Base-by-base conservation (phyloP, 2,797 vertebrate species). In the Aphelocoma californica region DNA sequence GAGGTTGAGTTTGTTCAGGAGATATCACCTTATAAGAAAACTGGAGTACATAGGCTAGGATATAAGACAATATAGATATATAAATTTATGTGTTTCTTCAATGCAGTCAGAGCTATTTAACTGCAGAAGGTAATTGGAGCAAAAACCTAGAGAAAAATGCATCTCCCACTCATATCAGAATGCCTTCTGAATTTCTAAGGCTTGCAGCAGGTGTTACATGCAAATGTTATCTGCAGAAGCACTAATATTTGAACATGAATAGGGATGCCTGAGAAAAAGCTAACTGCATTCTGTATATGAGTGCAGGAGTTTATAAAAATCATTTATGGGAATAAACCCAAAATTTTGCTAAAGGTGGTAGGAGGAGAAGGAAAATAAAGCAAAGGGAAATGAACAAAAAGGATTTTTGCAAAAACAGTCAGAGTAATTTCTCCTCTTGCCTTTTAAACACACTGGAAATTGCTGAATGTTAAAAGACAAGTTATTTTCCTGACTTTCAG, bases 241-340 rank as follows among this genome's bases (percentile, higher is more conserved):
- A 61, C 77, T 87, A 96, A 94, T 97, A 94, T 81, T 95, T 94
- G 88, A 90, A 71, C 65, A 81, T 86, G 72, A 95, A 94, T 96
- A 93, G n/a, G 60, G 50, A 86, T 73, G 25, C 28, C 75, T 78
- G 34, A 81, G 42, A 47, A 42, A 86, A 93, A 90, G 42, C 45
- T 78, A 66, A 86, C 34, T 54, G 65, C 47, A 80, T 51, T 92
- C 92, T 56, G 18, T 21, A 18, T 38, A 53, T 50, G 45, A 90
- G 36, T 34, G n/a, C 79, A 17, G 50, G 64, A 78, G 21, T 79
- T 95, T 74, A 90, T 86, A 71, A 93, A 93, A 80, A 89, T 80
- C 10, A 79, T 90, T 88, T 72, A 32, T 60, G 85, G 45, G 32
- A 64, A 79, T 34, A 74, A 95, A 83, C 62, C 7, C 42, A 73